Conservation (phyloP, 1,140 invertebrate genomes). For the Tetranychus cinnabarinus region DNA sequence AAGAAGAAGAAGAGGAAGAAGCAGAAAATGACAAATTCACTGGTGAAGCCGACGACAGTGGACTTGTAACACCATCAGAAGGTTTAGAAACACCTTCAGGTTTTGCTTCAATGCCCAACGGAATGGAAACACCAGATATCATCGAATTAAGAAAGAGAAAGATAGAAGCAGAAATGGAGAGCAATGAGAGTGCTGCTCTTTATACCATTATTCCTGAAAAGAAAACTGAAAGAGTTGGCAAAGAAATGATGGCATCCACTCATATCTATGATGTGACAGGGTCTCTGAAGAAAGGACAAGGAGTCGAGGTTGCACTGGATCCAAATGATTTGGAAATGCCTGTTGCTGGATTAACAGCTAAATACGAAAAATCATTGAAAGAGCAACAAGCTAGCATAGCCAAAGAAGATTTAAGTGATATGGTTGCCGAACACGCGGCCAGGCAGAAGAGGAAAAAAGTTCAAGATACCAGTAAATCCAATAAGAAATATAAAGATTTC, state of each 20-base stretch:
- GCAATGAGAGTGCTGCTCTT: slow-evolving; percentile 62
- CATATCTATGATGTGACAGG: slow-evolving; percentile 76
- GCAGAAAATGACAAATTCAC: slow-evolving; percentile 30
- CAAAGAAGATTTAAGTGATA: slow-evolving; percentile 89
- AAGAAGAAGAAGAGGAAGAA: slow-evolving; percentile 32
- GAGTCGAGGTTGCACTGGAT: slow-evolving; percentile 78
- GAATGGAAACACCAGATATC: slow-evolving; percentile 89
- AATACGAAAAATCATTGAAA: slow-evolving; percentile 85
- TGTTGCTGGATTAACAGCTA: slow-evolving; percentile 45
- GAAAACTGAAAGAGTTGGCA: slow-evolving; percentile 60
- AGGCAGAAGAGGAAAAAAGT: slow-evolving; percentile 63
- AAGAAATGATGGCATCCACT: slow-evolving; percentile 82
- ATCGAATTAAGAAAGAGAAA: slow-evolving; percentile 93
- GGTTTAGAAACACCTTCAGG: slow-evolving; percentile 77
- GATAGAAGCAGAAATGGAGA: slow-evolving; percentile 89
- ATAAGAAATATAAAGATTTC: slow-evolving; percentile 94
- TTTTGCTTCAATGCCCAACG: slow-evolving; percentile 74
- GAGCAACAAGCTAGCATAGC: slow-evolving; percentile 51
- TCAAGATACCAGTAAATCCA: slow-evolving; percentile 45
- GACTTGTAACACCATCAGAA: slow-evolving; percentile 57
- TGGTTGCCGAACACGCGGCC: slow-evolving; percentile 91
- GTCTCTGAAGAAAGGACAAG: slow-evolving; percentile 17
- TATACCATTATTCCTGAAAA: slow-evolving; percentile 89
- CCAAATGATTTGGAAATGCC: slow-evolving; percentile 80
- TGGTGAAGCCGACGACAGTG: slow-evolving; percentile 40